Evolutionary conservation across 2,888 invertebrate species (phyloP), one percentile per base, ranked within the genome.

Genomic region (Zaprionus obscuricornis): DNA sequence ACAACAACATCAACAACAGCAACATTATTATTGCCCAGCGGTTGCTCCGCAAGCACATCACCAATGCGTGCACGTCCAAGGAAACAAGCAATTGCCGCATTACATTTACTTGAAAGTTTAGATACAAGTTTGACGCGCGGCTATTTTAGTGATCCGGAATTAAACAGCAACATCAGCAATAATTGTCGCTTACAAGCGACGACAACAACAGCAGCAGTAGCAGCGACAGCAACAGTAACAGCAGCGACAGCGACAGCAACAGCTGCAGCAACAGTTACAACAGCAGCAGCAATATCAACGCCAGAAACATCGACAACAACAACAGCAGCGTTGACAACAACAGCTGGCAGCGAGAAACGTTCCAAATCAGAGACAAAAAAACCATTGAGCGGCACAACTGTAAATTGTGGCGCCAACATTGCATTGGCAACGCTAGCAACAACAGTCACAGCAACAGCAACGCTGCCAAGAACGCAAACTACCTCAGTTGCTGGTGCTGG

Each of bases 351-450:
- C 2, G 88, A 85, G 51, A 84, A 87, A 46, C 85, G 92, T 85
- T 89, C 92, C 87, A 88, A 91, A 88, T 86, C 91, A 68, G 83
- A 91, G 87, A 87, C 90, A 65, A 89, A 92, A 87, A 89, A 90
- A 85, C 85, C 92, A 88, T 33, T 57, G 22, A n/a, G n/a, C n/a
- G 14, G 16, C 1, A 42, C 55, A 3, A n/a, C 51, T 10, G 31
- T 56, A 5, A 39, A 54, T 24, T 39, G 20, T 52, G 37, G 37
- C 6, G 54, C 27, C 17, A 46, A 40, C 46, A 33, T 7, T 14
- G 46, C 37, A 14, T 4, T 57, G 29, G 49, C 36, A 34, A 43
- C 57, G 36, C 31, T 55, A 13, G 55, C 46, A 16, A 45, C 49
- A 37, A 27, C 8, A 4, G 22, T 14, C 37, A 33, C 17, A 8